Conservation (phyloP, 2,797 vertebrate genomes). For the Cygnus olor region DNA sequence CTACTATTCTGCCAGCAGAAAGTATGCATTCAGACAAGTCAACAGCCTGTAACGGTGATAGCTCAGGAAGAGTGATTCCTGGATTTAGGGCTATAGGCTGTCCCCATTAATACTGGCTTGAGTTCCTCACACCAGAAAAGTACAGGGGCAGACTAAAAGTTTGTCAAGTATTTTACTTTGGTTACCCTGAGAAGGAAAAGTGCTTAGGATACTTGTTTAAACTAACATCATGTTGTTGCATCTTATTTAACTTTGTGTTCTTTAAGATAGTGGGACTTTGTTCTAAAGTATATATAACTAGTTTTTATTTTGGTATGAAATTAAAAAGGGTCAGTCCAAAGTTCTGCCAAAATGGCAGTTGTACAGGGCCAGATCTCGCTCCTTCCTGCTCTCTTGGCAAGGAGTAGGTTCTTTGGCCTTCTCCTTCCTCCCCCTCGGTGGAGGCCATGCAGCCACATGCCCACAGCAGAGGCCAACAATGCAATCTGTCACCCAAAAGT, state of each 20-base stretch:
- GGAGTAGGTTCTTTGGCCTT: not conserved
- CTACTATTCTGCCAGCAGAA: constrained; percentile 33
- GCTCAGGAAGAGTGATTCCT: not conserved
- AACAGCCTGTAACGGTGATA: not conserved
- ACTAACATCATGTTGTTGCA: not conserved
- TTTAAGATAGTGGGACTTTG: not conserved
- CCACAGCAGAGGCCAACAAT: not conserved
- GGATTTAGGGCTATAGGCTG: not conserved
- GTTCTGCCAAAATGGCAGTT: not conserved
- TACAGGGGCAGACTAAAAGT: not conserved
- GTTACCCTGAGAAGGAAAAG: not conserved
- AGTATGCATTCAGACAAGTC: not conserved
- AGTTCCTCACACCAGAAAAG: not conserved
- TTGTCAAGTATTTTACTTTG: not conserved
- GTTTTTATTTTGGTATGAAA: not conserved
- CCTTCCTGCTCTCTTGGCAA: not conserved
- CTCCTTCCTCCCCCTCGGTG: not conserved
- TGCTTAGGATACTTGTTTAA: not conserved
- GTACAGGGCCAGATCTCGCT: not conserved
- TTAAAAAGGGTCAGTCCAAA: not conserved
- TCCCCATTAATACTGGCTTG: not conserved
- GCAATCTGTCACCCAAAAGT: not conserved
- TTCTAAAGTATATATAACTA: not conserved
- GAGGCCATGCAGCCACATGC: not conserved
- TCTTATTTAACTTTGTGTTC: not conserved